Conservation (phyloP, 2,113 vertebrate species). For the Ochotona princeps region DNA sequence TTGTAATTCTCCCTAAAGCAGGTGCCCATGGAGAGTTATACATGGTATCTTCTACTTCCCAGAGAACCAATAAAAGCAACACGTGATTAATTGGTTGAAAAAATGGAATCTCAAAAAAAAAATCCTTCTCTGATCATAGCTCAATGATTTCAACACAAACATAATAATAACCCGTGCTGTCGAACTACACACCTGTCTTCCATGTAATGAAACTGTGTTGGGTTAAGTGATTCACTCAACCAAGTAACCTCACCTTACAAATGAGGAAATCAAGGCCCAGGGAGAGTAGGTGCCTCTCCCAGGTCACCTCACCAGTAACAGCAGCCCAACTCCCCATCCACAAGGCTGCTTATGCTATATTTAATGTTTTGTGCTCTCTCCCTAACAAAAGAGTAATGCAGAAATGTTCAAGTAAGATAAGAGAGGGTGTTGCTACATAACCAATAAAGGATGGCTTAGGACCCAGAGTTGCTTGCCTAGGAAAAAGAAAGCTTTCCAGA, state of each 20-base stretch:
- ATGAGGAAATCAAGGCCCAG: not conserved
- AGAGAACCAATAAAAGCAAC: slow-evolving; percentile 35
- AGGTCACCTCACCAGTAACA: not conserved
- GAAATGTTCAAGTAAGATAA: not conserved
- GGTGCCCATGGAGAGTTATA: not conserved
- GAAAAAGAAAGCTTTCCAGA: not conserved
- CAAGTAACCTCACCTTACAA: not conserved
- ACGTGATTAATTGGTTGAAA: slow-evolving; percentile 39
- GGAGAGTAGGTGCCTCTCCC: not conserved
- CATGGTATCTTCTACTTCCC: not conserved
- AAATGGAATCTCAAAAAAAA: not conserved
- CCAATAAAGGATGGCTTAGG: not conserved
- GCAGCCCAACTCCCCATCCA: not conserved
- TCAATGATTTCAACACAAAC: slow-evolving; percentile 24
- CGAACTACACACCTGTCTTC: not conserved
- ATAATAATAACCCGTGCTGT: not conserved
- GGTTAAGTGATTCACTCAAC: not conserved
- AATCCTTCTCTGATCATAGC: slow-evolving; percentile 53
- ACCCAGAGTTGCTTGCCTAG: not conserved
- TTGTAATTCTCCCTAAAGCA: not conserved
- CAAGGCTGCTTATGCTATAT: not conserved
- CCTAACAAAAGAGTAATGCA: not conserved
- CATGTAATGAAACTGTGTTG: not conserved
- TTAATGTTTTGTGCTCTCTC: not conserved
- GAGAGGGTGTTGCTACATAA: not conserved